Conservation (phyloP, 2,797 vertebrate genomes). For the Urocyon cinereoargenteus region DNA sequence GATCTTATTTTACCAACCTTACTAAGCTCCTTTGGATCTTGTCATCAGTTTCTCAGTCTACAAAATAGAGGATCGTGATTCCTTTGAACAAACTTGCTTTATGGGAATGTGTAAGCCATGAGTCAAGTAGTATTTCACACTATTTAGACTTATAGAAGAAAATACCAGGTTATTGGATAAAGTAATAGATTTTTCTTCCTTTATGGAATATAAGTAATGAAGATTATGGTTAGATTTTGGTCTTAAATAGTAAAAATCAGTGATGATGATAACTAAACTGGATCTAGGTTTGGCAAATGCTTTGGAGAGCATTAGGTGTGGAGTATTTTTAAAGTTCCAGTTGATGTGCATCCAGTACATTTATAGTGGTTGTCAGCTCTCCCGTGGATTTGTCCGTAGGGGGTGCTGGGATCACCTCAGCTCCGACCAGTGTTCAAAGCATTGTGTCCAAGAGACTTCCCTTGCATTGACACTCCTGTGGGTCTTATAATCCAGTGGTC, state of each 20-base stretch:
- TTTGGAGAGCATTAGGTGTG: background rate
- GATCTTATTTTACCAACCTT: background rate
- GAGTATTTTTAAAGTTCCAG: background rate
- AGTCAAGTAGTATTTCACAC: slow-evolving; percentile 6
- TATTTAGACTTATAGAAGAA: slow-evolving; percentile 40
- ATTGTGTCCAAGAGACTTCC: background rate
- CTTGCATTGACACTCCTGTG: background rate
- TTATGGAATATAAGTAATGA: slow-evolving; percentile 3
- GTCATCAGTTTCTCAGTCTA: background rate
- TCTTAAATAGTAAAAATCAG: background rate
- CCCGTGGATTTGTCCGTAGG: background rate
- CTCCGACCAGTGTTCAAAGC: background rate
- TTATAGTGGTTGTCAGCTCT: background rate
- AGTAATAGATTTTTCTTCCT: slow-evolving; percentile 4
- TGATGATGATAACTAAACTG: background rate
- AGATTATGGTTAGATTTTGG: background rate
- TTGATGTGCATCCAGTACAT: background rate
- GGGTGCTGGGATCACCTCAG: background rate
- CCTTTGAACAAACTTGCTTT: background rate
- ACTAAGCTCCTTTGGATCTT: background rate
- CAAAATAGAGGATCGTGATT: background rate
- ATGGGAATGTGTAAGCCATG: background rate
- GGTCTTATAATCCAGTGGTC: background rate
- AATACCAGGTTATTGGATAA: slow-evolving; percentile 46
- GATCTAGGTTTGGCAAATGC: background rate